Evolutionary conservation across 2,113 vertebrate genomes (phyloP).

Genomic region (Mungos mungo): DNA sequence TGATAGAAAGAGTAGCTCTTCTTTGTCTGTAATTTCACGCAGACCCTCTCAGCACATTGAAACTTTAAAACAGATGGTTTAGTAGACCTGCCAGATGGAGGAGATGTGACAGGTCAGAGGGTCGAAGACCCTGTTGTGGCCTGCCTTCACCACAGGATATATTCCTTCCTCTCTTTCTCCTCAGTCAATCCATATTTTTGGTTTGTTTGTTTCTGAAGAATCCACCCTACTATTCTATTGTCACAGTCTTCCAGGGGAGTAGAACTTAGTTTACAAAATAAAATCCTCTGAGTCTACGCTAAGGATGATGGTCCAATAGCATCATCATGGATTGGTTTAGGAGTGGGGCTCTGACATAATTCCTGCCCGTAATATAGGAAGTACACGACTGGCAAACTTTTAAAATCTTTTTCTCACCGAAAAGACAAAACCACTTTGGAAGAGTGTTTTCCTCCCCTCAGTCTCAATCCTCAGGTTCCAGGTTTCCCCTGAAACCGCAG

Average conservation of each 20-base stretch:
- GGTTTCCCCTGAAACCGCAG: not conserved
- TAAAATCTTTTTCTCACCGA: not conserved
- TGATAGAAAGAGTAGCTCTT: not conserved
- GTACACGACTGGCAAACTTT: not conserved
- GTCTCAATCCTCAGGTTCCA: not conserved
- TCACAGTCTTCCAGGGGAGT: not conserved
- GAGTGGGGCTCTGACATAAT: not conserved
- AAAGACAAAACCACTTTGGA: not conserved
- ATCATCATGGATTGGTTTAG: not conserved
- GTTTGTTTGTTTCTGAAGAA: not conserved
- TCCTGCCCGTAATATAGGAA: not conserved
- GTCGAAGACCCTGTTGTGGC: fast-evolving
- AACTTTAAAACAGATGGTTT: not conserved
- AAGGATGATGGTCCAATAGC: not conserved
- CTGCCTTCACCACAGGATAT: not conserved
- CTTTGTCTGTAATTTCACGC: not conserved
- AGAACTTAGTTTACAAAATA: not conserved
- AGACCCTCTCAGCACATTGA: not conserved
- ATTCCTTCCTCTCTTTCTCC: not conserved
- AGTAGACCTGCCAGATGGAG: not conserved
- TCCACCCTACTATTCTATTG: not conserved
- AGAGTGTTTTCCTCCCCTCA: not conserved
- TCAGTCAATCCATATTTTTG: not conserved
- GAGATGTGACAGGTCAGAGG: not conserved
- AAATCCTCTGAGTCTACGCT: not conserved